Evolutionary conservation across 2,113 vertebrate genomes (phyloP).

Genomic region (Parus major): DNA sequence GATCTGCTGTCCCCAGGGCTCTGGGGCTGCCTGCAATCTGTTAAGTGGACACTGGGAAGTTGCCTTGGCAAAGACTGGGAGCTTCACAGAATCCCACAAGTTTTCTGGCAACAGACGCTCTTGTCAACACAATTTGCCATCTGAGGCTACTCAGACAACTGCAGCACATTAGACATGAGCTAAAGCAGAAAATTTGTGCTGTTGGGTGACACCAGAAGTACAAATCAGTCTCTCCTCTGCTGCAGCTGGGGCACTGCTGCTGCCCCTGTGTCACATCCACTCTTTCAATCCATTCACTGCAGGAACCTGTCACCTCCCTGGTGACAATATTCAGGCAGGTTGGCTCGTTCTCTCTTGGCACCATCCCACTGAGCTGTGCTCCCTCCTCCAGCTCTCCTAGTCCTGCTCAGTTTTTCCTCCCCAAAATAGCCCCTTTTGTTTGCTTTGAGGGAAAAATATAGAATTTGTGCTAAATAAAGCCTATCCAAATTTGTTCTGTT

Average conservation of each 20-base stretch:
- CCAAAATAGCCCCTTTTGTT: neutral
- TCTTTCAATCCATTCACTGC: neutral
- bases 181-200: neutral
- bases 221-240: neutral
- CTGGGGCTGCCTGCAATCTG: neutral
- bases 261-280: neutral
- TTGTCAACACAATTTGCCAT: neutral
- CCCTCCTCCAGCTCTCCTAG: neutral
- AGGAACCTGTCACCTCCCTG: neutral
- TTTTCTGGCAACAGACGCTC: neutral
- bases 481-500: conserved; percentile 6
- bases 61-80: neutral
- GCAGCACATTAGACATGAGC: neutral
- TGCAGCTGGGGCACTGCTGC: neutral
- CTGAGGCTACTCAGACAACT: neutral
- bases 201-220: neutral
- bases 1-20: neutral
- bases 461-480: conserved; percentile 20
- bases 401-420: neutral
- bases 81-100: neutral
- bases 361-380: neutral
- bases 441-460: conserved; percentile 3
- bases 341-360: neutral
- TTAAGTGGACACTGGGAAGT: neutral
- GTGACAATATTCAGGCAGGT: neutral